These are phyloP conservation scores for Ptychobarbus kaznakovi DNA, from an alignment of 2,797 vertebrate species.

Conservation along the genomic window DNA sequence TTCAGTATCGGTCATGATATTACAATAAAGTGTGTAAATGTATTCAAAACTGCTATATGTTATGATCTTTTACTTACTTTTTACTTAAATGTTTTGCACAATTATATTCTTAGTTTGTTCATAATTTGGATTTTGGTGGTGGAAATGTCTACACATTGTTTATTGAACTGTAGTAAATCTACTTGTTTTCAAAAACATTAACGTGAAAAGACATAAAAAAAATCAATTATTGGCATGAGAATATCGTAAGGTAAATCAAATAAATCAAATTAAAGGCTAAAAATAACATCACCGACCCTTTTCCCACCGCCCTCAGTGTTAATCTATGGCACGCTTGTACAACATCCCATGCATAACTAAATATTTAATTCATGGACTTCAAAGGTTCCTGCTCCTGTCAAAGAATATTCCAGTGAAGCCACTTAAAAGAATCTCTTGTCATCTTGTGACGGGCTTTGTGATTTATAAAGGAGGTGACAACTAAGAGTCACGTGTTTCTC, in stretches of 20 bases:
- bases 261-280: neutral
- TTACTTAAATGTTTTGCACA: neutral
- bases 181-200: neutral
- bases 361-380: conserved; percentile 37
- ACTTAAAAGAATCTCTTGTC: conserved; percentile 27
- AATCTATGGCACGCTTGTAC: conserved; percentile 15
- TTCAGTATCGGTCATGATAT: neutral
- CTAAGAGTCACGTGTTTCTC: conserved; percentile 34
- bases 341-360: conserved; percentile 15
- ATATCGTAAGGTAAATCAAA: neutral
- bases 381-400: conserved; percentile 31
- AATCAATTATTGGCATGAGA: neutral
- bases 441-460: conserved; percentile 40
- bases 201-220: neutral
- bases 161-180: neutral
- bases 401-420: conserved; percentile 15
- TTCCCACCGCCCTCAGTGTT: neutral
- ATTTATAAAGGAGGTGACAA: conserved; percentile 41
- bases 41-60: neutral
- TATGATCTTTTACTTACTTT: too few species aligned
- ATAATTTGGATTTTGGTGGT: neutral
- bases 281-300: neutral
- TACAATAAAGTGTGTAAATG: neutral
- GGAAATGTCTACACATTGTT: neutral
- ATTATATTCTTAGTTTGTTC: neutral